These are phyloP conservation scores for Astropecten irregularis DNA, from an alignment of 53 echinoderm and acorn worm genomes.

Conservation along the genomic window DNA sequence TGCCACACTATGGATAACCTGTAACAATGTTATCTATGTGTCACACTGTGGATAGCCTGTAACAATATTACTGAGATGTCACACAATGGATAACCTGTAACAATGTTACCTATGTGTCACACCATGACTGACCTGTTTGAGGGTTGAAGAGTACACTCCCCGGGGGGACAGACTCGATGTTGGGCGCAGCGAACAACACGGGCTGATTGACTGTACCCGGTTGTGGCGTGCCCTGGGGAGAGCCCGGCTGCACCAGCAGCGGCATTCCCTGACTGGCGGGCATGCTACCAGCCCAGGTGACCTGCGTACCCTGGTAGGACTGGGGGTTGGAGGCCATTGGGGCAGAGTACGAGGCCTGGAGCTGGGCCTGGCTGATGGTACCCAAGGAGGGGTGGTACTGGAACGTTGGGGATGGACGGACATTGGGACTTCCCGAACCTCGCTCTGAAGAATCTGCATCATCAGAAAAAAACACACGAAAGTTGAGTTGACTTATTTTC, in stretches of 20 bases:
- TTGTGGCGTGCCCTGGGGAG: slow-evolving; percentile 54
- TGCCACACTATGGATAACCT: no score
- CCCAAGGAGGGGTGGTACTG: slow-evolving; percentile 70
- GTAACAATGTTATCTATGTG: no score
- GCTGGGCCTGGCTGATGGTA: slow-evolving; percentile 66
- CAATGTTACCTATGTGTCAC: no score
- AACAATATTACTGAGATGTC: no score
- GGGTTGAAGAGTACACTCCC: slow-evolving; percentile 97
- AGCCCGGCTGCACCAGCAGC: slow-evolving; percentile 68
- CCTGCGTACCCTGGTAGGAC: slow-evolving; percentile 72
- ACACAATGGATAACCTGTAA: no score
- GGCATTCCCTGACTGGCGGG: slow-evolving; percentile 57
- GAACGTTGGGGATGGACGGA: slow-evolving; percentile 59
- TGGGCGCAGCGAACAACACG: slow-evolving; percentile 89
- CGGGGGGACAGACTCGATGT: slow-evolving; percentile 96
- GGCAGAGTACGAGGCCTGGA: slow-evolving; percentile 49
- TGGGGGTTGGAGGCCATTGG: slow-evolving; percentile 64
- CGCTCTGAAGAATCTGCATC: slow-evolving; percentile 74
- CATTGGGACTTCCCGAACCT: slow-evolving; percentile 73
- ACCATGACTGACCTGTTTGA: slow-evolving; percentile 72
- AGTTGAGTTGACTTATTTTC: neutral
- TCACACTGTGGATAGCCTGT: slow-evolving; percentile 62
- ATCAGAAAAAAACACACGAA: neutral
- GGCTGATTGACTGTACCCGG: slow-evolving; percentile 62
- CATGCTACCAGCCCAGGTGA: slow-evolving; percentile 63